Evolutionary conservation across 2,888 invertebrate genomes (phyloP).

Genomic region (Phyto melanocephala): DNA sequence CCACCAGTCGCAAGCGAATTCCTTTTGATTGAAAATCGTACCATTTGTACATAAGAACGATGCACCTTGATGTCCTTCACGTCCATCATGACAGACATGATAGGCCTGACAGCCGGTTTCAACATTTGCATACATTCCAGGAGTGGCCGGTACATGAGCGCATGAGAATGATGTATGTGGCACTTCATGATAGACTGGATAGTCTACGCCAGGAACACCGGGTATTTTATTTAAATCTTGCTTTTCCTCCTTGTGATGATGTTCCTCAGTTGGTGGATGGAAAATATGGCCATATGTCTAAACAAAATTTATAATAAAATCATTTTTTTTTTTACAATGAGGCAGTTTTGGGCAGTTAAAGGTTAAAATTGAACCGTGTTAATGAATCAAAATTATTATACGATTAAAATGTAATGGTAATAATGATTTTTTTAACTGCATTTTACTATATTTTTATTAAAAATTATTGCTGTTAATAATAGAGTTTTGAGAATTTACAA

Average conservation of each 20-base stretch:
- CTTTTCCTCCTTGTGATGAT: conserved; percentile 72
- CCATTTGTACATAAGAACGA: conserved; percentile 92
- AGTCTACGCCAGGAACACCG: conserved; percentile 89
- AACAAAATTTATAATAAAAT: background rate
- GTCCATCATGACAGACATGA: conserved; percentile 92
- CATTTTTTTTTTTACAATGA: too few species aligned
- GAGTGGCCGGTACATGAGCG: conserved; percentile 86
- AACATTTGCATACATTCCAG: conserved; percentile 94
- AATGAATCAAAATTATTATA: too few species aligned
- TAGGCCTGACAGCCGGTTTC: conserved; percentile 94
- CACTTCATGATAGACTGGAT: conserved; percentile 87
- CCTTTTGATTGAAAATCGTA: conserved; percentile 90
- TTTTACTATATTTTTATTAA: too few species aligned
- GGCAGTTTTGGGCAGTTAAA: too few species aligned
- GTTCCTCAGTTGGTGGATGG: conserved; percentile 72
- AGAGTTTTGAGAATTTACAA: too few species aligned
- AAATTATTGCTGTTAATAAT: too few species aligned
- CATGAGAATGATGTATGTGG: conserved; percentile 90
- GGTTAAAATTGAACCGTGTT: too few species aligned
- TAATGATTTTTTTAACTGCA: too few species aligned
- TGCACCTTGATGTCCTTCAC: conserved; percentile 90
- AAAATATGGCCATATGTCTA: conserved; percentile 76
- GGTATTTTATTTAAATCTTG: conserved; percentile 91
- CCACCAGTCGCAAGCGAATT: conserved; percentile 95
- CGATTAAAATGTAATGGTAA: too few species aligned